These are phyloP conservation scores for Misgurnus mizolepis DNA, from an alignment of 2,113 vertebrate genomes.

Conservation along the genomic window DNA sequence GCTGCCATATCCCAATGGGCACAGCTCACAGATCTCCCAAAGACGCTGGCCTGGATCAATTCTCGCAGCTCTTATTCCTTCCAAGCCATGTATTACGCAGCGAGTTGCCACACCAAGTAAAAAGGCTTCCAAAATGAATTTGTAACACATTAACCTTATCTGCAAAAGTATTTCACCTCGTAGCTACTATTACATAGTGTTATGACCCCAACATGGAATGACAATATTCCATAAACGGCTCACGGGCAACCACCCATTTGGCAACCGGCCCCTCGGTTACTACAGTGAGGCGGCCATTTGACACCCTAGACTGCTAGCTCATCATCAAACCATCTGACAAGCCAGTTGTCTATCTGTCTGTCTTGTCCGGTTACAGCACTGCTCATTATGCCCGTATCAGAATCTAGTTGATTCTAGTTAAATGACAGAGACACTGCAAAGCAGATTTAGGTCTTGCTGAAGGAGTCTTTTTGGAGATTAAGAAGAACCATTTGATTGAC, in stretches of 20 bases:
- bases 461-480: not conserved
- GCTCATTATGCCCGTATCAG: conserved; percentile 34
- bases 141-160: conserved; percentile 14
- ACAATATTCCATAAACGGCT: conserved; percentile 2
- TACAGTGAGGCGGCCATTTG: conserved; percentile 27
- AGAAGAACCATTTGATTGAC: too few species aligned
- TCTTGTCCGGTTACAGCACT: conserved; percentile 28
- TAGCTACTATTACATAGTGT: conserved; percentile 7
- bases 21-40: conserved; percentile 36
- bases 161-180: conserved; percentile 11
- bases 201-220: conserved; percentile 9
- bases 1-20: conserved; percentile 27
- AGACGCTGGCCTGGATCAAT: conserved; percentile 36
- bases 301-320: conserved; percentile 36
- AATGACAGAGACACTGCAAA: not conserved
- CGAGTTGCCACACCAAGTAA: not conserved
- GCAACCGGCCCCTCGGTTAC: conserved; percentile 19
- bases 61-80: conserved; percentile 37
- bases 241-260: conserved; percentile 8
- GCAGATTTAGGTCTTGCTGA: not conserved
- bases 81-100: conserved; percentile 22
- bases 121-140: not conserved
- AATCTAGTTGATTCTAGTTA: conserved; percentile 24
- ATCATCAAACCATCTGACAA: conserved; percentile 38
- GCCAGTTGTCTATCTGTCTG: not conserved